These are phyloP conservation scores for Strigamia transsilvanica DNA, from an alignment of 2,888 invertebrate genomes.

Conservation along the genomic window DNA sequence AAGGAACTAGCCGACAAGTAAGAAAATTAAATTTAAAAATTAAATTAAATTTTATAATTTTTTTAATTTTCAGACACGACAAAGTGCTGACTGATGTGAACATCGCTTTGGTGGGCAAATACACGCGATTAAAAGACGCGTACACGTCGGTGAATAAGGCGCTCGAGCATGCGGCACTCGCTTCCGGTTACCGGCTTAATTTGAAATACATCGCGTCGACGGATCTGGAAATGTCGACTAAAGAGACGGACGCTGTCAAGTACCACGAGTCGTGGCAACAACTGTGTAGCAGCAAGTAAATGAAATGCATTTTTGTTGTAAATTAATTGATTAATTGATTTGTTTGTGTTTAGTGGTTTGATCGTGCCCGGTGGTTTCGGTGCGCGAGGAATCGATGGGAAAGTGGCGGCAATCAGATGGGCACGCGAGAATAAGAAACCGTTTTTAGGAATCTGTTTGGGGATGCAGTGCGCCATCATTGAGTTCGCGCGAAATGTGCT, in stretches of 20 bases:
- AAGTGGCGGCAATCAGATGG: conserved; percentile 92
- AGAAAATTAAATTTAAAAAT: too few relatives aligned
- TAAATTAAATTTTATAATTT: not conserved
- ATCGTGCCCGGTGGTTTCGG: conserved; percentile 99
- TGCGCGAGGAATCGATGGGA: conserved; percentile 93
- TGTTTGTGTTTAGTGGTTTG: conserved; percentile 74
- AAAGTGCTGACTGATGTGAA: conserved; percentile 82
- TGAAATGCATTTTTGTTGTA: conserved; percentile 54
- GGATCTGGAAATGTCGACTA: conserved; percentile 67
- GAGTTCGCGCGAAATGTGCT: conserved; percentile 91
- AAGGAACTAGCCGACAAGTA: conserved; percentile 80
- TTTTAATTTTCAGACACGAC: conserved; percentile 71
- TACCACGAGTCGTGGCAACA: conserved; percentile 95
- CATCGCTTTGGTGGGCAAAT: conserved; percentile 95
- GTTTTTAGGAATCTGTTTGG: conserved; percentile 94
- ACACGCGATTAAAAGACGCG: conserved; percentile 93
- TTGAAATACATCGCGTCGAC: conserved; percentile 90
- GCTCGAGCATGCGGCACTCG: conserved; percentile 89
- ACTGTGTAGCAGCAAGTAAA: conserved; percentile 73
- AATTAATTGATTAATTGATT: conserved; percentile 27
- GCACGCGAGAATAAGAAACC: conserved; percentile 90
- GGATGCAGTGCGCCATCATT: conserved; percentile 94
- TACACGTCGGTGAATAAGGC: conserved; percentile 97
- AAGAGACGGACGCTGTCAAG: conserved; percentile 73
- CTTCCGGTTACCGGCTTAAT: conserved; percentile 82